phyloP scores from a whole-genome alignment of 2,888 invertebrate genomes.

The Antitype chi region DNA sequence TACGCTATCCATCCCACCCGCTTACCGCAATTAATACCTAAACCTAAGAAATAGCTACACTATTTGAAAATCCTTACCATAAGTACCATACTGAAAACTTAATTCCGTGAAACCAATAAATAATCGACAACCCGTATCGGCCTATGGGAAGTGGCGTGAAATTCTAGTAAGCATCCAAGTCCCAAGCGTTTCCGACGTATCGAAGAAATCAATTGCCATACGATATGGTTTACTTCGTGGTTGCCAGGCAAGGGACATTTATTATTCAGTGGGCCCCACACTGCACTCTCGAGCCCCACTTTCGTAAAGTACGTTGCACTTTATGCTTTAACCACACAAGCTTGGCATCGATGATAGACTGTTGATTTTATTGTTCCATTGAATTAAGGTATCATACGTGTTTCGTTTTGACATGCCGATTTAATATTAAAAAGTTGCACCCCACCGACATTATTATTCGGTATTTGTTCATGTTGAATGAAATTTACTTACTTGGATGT shows the following conservation, averaged over 20 bases:
- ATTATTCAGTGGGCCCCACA: slow-evolving; percentile 79
- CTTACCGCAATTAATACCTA: slow-evolving; percentile 11
- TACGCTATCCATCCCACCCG: background rate
- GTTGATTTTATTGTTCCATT: slow-evolving; percentile 37
- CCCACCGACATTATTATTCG: slow-evolving; percentile 36
- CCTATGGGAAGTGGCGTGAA: slow-evolving; percentile 36
- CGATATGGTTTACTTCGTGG: slow-evolving; percentile 74
- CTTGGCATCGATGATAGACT: slow-evolving; percentile 59
- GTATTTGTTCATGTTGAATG: slow-evolving; percentile 31
- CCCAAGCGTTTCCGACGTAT: slow-evolving; percentile 78
- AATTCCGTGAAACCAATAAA: slow-evolving; percentile 40
- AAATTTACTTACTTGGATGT: slow-evolving; percentile 54
- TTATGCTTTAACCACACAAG: slow-evolving; percentile 42
- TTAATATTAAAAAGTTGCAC: slow-evolving; percentile 36
- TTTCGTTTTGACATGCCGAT: slow-evolving; percentile 30
- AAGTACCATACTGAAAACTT: slow-evolving; percentile 24
- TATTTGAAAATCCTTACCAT: background rate
- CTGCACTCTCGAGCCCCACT: slow-evolving; percentile 74
- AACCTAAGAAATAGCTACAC: background rate
- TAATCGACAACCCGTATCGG: slow-evolving; percentile 34
- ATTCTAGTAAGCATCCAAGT: slow-evolving; percentile 70
- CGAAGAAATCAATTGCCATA: slow-evolving; percentile 59
- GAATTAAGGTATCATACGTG: slow-evolving; percentile 32
- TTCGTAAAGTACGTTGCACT: slow-evolving; percentile 68
- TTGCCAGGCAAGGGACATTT: slow-evolving; percentile 84